These are phyloP conservation scores for Okamejei kenojei DNA, from an alignment of 2,797 vertebrate species.

Conservation along the genomic window DNA sequence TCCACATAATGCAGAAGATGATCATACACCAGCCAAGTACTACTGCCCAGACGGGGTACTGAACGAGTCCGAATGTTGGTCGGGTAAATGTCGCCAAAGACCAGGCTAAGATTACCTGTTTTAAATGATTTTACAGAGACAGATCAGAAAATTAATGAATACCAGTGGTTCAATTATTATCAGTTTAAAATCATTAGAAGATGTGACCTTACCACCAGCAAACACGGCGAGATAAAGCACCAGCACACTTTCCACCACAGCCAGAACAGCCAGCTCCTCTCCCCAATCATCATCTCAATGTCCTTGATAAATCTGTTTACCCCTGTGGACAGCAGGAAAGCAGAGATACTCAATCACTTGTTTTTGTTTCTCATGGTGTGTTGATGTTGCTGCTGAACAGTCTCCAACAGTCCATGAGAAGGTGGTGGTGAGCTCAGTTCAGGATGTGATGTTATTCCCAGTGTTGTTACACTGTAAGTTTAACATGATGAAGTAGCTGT, in stretches of 20 bases:
- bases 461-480: background rate
- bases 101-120: conserved; percentile 78
- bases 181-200: background rate
- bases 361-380: background rate
- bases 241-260: conserved; percentile 87
- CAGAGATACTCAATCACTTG: background rate
- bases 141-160: background rate
- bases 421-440: background rate
- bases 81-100: conserved; percentile 63
- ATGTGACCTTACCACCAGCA: background rate
- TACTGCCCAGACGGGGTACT: conserved; percentile 74
- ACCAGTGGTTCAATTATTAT: background rate
- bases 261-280: conserved; percentile 73
- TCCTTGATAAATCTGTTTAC: conserved; percentile 75
- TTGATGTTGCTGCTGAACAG: background rate
- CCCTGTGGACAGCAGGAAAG: background rate
- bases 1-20: conserved; percentile 21
- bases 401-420: background rate
- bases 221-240: conserved; percentile 75
- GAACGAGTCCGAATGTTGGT: conserved; percentile 54
- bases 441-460: too few relatives aligned
- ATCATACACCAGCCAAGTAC: conserved; percentile 82
- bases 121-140: conserved; percentile 25
- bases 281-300: conserved; percentile 94
- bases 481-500: too few relatives aligned